A percentile compares a stretch with the other conserved stretches of the same genome.
Conservation (phyloP, 2,113 vertebrate genomes). For the Phrynocephalus versicolor region DNA sequence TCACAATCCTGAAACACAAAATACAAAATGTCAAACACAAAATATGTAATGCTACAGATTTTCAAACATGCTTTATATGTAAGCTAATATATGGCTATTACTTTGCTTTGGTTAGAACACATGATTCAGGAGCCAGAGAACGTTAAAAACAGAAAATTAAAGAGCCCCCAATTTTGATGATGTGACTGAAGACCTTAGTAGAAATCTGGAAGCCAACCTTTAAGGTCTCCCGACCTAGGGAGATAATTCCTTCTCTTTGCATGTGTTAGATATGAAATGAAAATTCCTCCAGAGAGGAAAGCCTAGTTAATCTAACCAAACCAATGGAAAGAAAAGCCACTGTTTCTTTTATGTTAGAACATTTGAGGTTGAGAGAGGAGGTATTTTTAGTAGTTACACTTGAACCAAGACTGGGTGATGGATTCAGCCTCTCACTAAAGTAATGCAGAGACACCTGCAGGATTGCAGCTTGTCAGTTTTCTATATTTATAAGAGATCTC, state of each 20-base stretch:
- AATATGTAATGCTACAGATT: not conserved
- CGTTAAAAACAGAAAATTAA: not conserved
- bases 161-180: not conserved
- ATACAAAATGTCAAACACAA: not conserved
- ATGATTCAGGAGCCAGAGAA: not conserved
- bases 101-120: not conserved
- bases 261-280: slow-evolving; percentile 9
- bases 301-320: not conserved
- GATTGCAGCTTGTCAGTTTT: slow-evolving; percentile 12
- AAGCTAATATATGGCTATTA: not conserved
- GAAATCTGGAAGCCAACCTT: not conserved
- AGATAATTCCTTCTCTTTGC: slow-evolving; percentile 14
- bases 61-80: not conserved
- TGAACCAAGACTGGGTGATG: slow-evolving; percentile 39
- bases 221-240: not conserved
- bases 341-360: slow-evolving; percentile 46
- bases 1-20: not conserved
- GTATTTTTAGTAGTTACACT: slow-evolving; percentile 55
- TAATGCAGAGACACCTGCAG: not conserved
- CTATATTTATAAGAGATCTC: slow-evolving; percentile 28
- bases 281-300: not conserved
- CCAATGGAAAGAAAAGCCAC: not conserved
- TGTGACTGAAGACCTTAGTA: not conserved
- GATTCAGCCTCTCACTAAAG: slow-evolving; percentile 20
- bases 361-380: slow-evolving; percentile 38